phyloP scores from a whole-genome alignment of 2,113 vertebrate species.

The Pelmatolapia mariae region DNA sequence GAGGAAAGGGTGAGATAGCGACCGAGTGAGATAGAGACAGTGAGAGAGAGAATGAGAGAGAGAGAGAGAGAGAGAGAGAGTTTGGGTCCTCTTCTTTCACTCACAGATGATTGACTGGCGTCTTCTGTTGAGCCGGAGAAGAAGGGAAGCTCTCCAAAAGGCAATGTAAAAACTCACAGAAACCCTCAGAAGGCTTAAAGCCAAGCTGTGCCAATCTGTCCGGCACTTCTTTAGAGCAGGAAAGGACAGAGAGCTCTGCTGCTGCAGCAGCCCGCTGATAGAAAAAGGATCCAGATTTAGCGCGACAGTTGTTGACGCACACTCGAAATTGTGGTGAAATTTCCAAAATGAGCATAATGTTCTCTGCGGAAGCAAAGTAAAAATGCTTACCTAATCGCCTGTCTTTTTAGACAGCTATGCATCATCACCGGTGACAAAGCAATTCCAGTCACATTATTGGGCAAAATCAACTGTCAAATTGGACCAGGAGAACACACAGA shows the following conservation, averaged over 20 bases:
- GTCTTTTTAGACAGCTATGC: not conserved
- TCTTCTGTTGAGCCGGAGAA: not conserved
- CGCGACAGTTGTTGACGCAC: not conserved
- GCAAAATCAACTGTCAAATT: not conserved
- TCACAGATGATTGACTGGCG: constrained; percentile 29
- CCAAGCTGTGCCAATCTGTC: constrained; percentile 28
- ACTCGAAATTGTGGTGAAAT: not conserved
- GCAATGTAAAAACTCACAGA: constrained; percentile 7
- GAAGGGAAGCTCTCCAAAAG: not conserved
- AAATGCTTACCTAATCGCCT: not conserved
- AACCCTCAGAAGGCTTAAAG: constrained; percentile 12
- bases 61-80: not conserved
- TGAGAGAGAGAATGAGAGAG: not conserved
- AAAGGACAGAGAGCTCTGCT: not conserved
- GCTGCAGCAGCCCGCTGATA: not conserved
- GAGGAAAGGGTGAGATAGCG: not conserved
- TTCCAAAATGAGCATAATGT: not conserved
- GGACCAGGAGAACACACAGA: not conserved
- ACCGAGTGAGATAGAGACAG: not conserved
- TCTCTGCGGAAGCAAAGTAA: not conserved
- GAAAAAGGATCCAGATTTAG: not conserved
- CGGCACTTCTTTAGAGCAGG: not conserved
- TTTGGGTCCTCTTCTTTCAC: constrained; percentile 3
- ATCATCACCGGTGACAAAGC: not conserved
- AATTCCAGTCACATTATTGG: not conserved